Evolutionary conservation across 2,113 vertebrate species (phyloP), one percentile per base, ranked within the genome.

Genomic region (Channa maculata): DNA sequence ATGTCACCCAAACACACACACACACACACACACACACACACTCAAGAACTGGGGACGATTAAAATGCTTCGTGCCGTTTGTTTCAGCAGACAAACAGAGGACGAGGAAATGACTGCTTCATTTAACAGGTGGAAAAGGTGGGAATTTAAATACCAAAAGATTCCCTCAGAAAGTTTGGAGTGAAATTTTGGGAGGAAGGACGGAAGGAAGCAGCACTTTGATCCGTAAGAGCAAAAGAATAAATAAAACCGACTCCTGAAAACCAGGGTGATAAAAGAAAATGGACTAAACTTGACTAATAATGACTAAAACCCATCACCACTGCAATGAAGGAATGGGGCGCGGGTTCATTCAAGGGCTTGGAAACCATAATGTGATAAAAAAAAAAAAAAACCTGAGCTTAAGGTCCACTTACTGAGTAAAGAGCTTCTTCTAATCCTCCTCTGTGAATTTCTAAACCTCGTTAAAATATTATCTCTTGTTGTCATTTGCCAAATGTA

Each of bases 1-100:
- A 93, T 93, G 93, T 92, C 92, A 94, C 83, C 70, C 65, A 73
- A 55, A 84, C 74, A 84, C 65, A 75, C 84, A 64, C 76, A 75
- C 37, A 59, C 62, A 82, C n/a, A 39, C 38, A 39, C 38, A 39
- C 38, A 33, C 14, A 46, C 69, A 61, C 51, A 24, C 65, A 57
- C 71, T 36, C 34, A 0, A 34, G 58, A 65, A 67, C 67, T 2
- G 39, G 5, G 24, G 24, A 34, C 12, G 65, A 74, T 72, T 76
- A 60, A 75, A 83, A 82, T 45, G 75, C 24, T 82, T 81, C 8
- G 36, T 71, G 62, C 9, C 41, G 11, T 51, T 75, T 75, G 60
- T 74, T 64, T 67, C 8, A 24, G 55, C 39, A 57, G 24, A 37
- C n/a, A 50, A 34, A 36, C 63, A 45, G 33, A 53, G 15, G 71